phyloP scores from a whole-genome alignment of 1,140 invertebrate genomes.

The Telenomus remus region DNA sequence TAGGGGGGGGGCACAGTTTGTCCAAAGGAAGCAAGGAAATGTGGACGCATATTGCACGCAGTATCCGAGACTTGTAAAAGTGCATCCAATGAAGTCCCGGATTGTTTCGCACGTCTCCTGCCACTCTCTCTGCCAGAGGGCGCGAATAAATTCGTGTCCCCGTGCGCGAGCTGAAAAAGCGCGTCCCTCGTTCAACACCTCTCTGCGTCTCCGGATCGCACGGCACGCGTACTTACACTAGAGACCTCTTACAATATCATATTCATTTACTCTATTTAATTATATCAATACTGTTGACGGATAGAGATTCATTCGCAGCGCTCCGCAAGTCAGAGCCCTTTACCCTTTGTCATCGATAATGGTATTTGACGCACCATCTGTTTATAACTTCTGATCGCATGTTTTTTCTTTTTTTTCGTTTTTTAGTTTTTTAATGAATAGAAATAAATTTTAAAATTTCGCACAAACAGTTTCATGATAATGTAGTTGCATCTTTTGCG shows the following conservation, averaged over 20 bases:
- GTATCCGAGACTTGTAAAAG: slow-evolving; percentile 19
- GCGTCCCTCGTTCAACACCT: slow-evolving; percentile 8
- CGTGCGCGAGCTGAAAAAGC: slow-evolving; percentile 20
- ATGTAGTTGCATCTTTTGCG: too few species aligned
- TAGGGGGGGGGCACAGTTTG: not conserved
- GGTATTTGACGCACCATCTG: slow-evolving; percentile 20
- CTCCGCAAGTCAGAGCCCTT: slow-evolving; percentile 65
- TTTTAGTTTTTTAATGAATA: too few species aligned
- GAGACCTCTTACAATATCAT: slow-evolving; percentile 73
- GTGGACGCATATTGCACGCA: slow-evolving; percentile 45
- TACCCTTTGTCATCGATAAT: not conserved
- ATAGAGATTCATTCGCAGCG: slow-evolving; percentile 76
- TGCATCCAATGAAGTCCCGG: slow-evolving; percentile 7
- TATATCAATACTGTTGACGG: slow-evolving; percentile 77
- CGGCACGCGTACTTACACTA: slow-evolving; percentile 71
- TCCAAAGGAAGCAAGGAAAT: not conserved
- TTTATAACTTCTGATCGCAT: too few species aligned
- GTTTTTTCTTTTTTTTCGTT: too few species aligned
- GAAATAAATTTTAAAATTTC: too few species aligned
- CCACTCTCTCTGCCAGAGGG: slow-evolving; percentile 24
- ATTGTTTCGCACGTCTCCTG: slow-evolving; percentile 43
- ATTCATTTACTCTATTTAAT: slow-evolving; percentile 75
- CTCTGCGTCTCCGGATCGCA: slow-evolving; percentile 67
- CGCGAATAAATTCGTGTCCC: slow-evolving; percentile 3
- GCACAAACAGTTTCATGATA: too few species aligned